Conservation (phyloP, 2,113 vertebrate genomes). For the Pluvialis apricaria region DNA sequence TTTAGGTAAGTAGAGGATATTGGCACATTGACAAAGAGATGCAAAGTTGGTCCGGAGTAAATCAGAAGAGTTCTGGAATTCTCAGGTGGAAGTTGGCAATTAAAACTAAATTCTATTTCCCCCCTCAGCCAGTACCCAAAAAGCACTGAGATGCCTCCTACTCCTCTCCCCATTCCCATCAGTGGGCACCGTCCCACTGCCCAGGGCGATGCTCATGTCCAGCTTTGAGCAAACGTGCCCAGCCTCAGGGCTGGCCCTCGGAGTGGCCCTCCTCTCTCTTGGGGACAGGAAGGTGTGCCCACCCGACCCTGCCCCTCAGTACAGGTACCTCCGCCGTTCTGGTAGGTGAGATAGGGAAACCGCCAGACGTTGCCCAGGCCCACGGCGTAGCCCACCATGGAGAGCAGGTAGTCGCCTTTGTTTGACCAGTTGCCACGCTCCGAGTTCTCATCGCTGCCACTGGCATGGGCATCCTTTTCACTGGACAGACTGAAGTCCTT, state of each 20-base stretch:
- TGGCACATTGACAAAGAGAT: neutral
- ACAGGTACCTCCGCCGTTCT: constrained; percentile 88
- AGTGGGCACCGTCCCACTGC: neutral
- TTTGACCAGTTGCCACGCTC: constrained; percentile 91
- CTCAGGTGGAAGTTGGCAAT: neutral
- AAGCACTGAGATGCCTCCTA: neutral
- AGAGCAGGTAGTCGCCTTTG: constrained; percentile 91
- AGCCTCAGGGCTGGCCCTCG: neutral
- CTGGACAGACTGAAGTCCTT: constrained; percentile 63
- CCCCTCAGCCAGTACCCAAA: neutral
- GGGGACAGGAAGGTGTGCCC: neutral
- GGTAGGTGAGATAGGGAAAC: constrained; percentile 93
- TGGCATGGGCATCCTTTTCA: constrained; percentile 44
- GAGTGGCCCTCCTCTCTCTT: neutral
- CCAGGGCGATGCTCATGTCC: neutral
- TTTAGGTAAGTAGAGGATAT: neutral
- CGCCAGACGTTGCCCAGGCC: constrained; percentile 96
- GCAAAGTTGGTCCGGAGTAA: neutral
- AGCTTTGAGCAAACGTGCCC: neutral
- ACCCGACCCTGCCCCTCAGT: neutral
- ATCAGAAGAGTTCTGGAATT: neutral
- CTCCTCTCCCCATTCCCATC: neutral
- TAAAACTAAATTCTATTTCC: neutral
- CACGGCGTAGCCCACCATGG: constrained; percentile 93
- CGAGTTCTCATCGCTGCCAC: constrained; percentile 68